phyloP scores from a whole-genome alignment of 2,797 vertebrate species.

The Apodemus agrarius region DNA sequence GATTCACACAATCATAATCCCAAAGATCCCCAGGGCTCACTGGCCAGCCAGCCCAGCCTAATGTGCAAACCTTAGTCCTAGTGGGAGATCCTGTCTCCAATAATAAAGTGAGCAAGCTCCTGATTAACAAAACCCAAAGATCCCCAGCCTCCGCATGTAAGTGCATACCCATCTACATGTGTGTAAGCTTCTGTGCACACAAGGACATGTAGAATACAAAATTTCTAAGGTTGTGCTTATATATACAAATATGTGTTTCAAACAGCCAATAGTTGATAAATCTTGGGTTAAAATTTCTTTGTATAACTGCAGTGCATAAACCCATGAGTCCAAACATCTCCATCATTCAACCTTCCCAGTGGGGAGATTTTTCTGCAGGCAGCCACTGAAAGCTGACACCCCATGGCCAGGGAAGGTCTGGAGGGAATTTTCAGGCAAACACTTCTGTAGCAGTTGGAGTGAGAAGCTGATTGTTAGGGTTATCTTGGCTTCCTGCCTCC shows the following conservation, averaged over 20 bases:
- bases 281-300: background rate
- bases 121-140: background rate
- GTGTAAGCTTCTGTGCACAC: background rate
- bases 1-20: background rate
- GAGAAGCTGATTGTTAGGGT: slow-evolving; percentile 55
- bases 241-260: background rate
- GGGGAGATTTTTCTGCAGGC: background rate
- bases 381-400: background rate
- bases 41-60: background rate
- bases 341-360: background rate
- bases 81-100: background rate
- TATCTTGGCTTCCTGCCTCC: slow-evolving; percentile 61
- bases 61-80: background rate
- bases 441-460: slow-evolving; percentile 25
- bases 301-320: background rate
- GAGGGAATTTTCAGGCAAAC: slow-evolving; percentile 39
- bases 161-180: accelerated
- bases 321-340: background rate
- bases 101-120: background rate
- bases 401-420: background rate
- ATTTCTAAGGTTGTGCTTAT: background rate
- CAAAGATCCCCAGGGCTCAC: background rate
- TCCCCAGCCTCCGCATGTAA: background rate
- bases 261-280: background rate
- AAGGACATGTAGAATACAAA: background rate